These are phyloP conservation scores for Pseudococcus viburni DNA, from an alignment of 2,888 invertebrate genomes.

Conservation along the genomic window DNA sequence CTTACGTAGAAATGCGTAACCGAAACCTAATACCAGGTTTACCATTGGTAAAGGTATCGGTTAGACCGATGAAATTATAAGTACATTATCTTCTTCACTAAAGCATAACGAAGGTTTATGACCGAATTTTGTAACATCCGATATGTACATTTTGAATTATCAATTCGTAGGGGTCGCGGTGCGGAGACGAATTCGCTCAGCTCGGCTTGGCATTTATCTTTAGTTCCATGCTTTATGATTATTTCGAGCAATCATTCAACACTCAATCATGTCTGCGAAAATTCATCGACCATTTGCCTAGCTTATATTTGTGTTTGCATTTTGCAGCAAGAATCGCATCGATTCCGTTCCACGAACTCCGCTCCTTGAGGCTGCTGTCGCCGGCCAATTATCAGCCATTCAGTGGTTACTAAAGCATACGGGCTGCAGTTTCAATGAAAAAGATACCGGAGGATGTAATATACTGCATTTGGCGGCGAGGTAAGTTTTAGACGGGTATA, in stretches of 20 bases:
- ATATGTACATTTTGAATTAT: constrained; percentile 5
- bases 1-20: not conserved
- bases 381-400: constrained; percentile 49
- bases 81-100: constrained; percentile 45
- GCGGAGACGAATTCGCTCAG: not conserved
- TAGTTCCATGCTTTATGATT: constrained; percentile 48
- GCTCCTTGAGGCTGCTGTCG: constrained; percentile 32
- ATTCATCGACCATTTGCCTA: constrained; percentile 16
- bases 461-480: constrained; percentile 30
- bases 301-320: not conserved
- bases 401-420: constrained; percentile 40
- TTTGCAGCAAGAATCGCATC: constrained; percentile 16
- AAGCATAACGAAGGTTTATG: constrained; percentile 53
- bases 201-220: constrained; percentile 2
- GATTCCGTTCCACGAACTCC: constrained; percentile 24
- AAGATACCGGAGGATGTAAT: constrained; percentile 29
- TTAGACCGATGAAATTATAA: constrained; percentile 30
- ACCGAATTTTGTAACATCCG: constrained; percentile 39
- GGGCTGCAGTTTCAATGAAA: constrained; percentile 18
- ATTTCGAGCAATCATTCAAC: constrained; percentile 44
- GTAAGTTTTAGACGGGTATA: not conserved
- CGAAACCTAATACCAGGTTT: constrained; percentile 26
- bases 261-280: constrained; percentile 16
- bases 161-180: not conserved
- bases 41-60: not conserved